Percentiles rank a stretch among this genome's conserved stretches.
Evolutionary conservation across 1,140 invertebrate species (phyloP).

Genomic region (Nixonia krombeini): DNA sequence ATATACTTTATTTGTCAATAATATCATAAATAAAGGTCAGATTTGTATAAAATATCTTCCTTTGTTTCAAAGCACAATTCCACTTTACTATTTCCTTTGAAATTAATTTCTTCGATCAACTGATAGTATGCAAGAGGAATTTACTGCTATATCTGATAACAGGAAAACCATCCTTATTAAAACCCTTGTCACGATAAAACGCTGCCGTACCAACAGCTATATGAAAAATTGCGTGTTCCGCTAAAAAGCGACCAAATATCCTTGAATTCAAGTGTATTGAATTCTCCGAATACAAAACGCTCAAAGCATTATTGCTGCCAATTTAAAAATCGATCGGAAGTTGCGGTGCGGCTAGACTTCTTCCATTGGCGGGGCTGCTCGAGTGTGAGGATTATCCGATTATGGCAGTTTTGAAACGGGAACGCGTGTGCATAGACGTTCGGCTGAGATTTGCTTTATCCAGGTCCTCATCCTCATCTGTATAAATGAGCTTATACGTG

Average conservation of each 20-base stretch:
- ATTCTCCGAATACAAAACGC: not conserved
- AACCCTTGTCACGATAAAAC: too few species aligned
- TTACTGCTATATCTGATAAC: too few species aligned
- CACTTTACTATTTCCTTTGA: too few species aligned
- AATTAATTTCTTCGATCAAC: too few species aligned
- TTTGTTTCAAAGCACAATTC: too few species aligned
- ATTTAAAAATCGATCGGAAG: slow-evolving; percentile 21
- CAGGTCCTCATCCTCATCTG: slow-evolving; percentile 37
- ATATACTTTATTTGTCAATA: too few species aligned
- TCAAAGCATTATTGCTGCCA: slow-evolving; percentile 4
- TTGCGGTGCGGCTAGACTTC: slow-evolving; percentile 25
- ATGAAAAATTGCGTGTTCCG: not conserved
- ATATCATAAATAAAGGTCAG: too few species aligned
- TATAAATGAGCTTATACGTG: slow-evolving; percentile 45
- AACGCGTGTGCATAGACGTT: slow-evolving; percentile 42
- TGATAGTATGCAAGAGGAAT: too few species aligned
- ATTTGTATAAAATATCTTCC: too few species aligned
- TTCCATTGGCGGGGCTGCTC: slow-evolving; percentile 33
- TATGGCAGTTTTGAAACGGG: slow-evolving; percentile 46
- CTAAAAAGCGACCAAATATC: too few species aligned
- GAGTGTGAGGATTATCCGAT: slow-evolving; percentile 51
- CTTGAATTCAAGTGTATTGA: not conserved
- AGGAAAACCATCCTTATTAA: too few species aligned
- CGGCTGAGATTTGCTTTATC: slow-evolving; percentile 42
- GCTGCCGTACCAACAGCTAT: too few species aligned